phyloP scores from a whole-genome alignment of 2,113 vertebrate species.

The Megatriorchis doriae region DNA sequence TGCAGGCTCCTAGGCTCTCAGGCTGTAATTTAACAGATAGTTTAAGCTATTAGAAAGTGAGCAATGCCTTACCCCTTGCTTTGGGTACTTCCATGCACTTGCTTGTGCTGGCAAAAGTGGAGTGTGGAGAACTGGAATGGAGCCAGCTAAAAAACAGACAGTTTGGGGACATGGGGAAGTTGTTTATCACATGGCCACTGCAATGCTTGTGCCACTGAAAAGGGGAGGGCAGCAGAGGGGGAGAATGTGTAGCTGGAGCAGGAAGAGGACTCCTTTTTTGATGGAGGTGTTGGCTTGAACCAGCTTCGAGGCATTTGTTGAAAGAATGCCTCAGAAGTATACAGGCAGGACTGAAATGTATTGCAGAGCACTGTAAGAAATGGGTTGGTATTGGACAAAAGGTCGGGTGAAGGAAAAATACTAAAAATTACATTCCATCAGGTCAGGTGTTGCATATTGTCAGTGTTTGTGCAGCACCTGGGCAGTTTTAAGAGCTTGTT shows the following conservation, averaged over 20 bases:
- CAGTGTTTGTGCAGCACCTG: not conserved
- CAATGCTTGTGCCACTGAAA: not conserved
- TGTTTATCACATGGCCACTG: not conserved
- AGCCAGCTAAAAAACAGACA: not conserved
- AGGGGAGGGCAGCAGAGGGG: not conserved
- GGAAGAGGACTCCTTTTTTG: not conserved
- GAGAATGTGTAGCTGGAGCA: not conserved
- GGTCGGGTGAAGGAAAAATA: not conserved
- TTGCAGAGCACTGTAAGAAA: not conserved
- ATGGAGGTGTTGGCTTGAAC: not conserved
- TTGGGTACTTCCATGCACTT: not conserved
- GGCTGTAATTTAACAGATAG: not conserved
- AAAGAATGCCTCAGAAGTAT: not conserved
- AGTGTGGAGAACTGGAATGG: not conserved
- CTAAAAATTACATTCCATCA: not conserved
- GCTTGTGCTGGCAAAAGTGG: not conserved
- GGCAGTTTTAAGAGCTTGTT: not conserved
- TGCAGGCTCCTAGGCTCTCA: not conserved
- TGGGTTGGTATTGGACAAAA: not conserved
- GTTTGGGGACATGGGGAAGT: not conserved
- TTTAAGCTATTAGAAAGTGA: not conserved
- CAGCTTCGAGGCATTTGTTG: not conserved
- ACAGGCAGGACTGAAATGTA: not conserved
- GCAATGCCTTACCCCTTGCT: not conserved
- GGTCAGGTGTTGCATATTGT: not conserved